phyloP scores from a whole-genome alignment of 1,140 invertebrate species.

The Eulimnadia texana region DNA sequence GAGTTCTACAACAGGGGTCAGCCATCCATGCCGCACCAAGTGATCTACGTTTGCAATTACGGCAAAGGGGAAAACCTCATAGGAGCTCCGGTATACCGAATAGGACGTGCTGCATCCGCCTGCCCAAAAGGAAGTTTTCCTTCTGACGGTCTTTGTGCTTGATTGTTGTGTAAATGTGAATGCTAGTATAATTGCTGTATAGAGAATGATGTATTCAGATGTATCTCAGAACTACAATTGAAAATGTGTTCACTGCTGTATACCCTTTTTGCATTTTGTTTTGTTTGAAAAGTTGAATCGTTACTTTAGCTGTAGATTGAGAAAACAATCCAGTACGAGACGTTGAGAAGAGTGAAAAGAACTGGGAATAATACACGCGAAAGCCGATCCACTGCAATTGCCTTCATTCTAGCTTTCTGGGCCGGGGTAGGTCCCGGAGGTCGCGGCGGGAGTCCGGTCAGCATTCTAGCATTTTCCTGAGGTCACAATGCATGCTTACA shows the following conservation, averaged over 20 bases:
- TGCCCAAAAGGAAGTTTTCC: conserved; percentile 14
- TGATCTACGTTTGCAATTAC: neutral
- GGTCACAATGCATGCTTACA: neutral
- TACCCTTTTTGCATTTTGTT: too few species aligned
- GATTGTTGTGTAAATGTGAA: too few species aligned
- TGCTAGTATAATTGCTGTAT: too few species aligned
- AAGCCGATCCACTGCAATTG: conserved; percentile 69
- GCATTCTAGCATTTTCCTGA: conserved; percentile 38
- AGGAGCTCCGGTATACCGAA: conserved; percentile 9
- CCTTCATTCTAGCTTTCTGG: conserved; percentile 32
- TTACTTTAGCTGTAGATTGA: conserved; percentile 40
- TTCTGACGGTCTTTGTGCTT: neutral
- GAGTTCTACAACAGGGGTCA: neutral
- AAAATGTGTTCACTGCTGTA: too few species aligned
- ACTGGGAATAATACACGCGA: conserved; percentile 74
- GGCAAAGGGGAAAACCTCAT: conserved; percentile 2
- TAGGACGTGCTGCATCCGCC: conserved; percentile 15
- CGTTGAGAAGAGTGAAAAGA: conserved; percentile 65
- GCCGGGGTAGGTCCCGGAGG: conserved; percentile 27
- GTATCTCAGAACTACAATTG: too few species aligned
- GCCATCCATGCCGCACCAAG: neutral
- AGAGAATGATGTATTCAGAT: too few species aligned
- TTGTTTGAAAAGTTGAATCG: too few species aligned
- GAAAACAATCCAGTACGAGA: conserved; percentile 78
- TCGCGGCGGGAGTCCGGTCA: conserved; percentile 31